phyloP scores from a whole-genome alignment of 92 coral and sea anemone species.

The Zoanthus gigantus region DNA sequence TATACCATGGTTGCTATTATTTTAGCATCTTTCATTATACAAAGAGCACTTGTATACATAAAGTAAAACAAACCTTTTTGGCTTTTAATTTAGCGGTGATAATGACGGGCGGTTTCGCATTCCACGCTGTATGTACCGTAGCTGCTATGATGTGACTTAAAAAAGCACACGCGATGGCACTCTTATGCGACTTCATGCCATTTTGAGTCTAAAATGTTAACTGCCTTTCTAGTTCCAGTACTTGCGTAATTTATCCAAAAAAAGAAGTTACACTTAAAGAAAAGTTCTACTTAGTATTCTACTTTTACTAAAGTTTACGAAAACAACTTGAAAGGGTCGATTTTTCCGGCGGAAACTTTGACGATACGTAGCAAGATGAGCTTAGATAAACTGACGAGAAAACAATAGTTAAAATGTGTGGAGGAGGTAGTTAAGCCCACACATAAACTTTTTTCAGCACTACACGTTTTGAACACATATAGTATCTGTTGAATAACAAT shows the following conservation, averaged over 20 bases:
- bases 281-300: background rate
- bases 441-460: background rate
- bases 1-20: background rate
- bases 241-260: background rate
- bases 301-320: background rate
- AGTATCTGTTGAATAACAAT: background rate
- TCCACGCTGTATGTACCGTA: background rate
- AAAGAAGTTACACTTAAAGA: background rate
- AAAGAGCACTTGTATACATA: background rate
- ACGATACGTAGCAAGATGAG: background rate
- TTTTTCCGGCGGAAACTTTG: conserved; percentile 29
- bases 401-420: background rate
- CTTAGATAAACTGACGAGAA: background rate
- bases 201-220: background rate
- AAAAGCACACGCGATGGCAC: background rate
- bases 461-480: background rate
- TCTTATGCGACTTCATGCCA: background rate
- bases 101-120: conserved; percentile 25
- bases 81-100: background rate
- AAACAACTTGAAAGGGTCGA: conserved; percentile 28
- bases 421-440: conserved; percentile 31
- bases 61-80: conserved; percentile 23
- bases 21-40: background rate
- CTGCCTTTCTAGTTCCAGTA: background rate
- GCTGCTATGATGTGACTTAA: background rate